Conservation (phyloP, 1,140 invertebrate genomes). For the Acromyrmex echinatior region DNA sequence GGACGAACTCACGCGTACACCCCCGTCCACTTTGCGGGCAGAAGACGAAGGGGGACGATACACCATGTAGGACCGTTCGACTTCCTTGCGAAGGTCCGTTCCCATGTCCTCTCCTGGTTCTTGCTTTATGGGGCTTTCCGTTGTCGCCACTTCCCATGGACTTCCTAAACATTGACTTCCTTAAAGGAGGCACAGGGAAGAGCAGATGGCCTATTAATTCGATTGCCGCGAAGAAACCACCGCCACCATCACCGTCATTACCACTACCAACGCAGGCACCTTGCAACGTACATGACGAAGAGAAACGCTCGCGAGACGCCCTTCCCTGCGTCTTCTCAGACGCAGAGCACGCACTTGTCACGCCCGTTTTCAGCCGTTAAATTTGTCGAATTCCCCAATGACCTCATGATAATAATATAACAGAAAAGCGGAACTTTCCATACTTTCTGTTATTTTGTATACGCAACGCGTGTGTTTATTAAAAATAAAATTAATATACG, state of each 20-base stretch:
- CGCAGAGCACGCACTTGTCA: constrained; percentile 67
- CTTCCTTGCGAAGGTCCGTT: constrained; percentile 81
- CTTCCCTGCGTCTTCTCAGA: constrained; percentile 60
- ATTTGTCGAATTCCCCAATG: constrained; percentile 68
- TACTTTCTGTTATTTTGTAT: neutral
- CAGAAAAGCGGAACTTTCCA: neutral
- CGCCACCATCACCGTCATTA: constrained; percentile 51
- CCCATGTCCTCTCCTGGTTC: constrained; percentile 82
- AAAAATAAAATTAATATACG: neutral
- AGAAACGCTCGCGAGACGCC: constrained; percentile 57
- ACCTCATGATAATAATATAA: constrained; percentile 3
- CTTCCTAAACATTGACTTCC: constrained; percentile 87
- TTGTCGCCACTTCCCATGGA: constrained; percentile 86
- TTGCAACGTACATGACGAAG: constrained; percentile 56
- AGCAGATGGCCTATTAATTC: constrained; percentile 86
- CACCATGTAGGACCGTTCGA: constrained; percentile 69
- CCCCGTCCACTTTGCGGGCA: constrained; percentile 48
- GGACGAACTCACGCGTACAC: constrained; percentile 63
- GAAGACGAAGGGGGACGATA: constrained; percentile 70
- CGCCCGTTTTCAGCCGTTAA: constrained; percentile 70
- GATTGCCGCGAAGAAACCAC: constrained; percentile 78
- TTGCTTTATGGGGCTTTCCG: constrained; percentile 85
- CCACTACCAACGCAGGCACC: constrained; percentile 52
- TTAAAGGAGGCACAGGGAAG: constrained; percentile 76
- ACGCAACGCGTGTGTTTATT: neutral